Evolutionary conservation across 2,888 invertebrate genomes (phyloP), one percentile per base, ranked within the genome.

Genomic region (Noctua fimbriata): DNA sequence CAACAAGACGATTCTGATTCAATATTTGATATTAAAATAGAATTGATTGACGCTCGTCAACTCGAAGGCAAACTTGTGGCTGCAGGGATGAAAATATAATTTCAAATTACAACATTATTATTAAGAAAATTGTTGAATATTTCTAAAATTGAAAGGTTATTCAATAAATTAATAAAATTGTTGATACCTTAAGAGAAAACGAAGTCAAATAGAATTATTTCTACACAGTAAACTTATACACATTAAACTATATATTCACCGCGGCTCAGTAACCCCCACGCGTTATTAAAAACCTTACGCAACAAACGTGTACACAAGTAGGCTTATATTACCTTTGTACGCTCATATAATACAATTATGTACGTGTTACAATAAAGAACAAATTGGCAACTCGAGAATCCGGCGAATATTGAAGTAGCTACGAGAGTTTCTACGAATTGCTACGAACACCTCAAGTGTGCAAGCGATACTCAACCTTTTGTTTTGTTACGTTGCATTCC

Each of bases 21-120:
- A 87, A 88, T 87, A 89, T 89, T 89, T 88, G 86, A 65, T 76
- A 83, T 81, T 86, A 78, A 76, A 87, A 88, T 79, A 73, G 71
- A 86, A 81, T 84, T 83, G 83, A 87, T 88, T 88, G 84, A 78
- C 82, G 81, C 66, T 87, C 76, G 71, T 82, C 76, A 83, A 86
- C 55, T 69, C 63, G 44, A 63, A 79, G 69, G 73, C 71, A 70
- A 84, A 87, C 55, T 84, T 73, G 69, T 67, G 28, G 28, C 21
- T 67, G 67, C 76, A 67, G 73, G 65, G 21, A 78, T 63, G 69
- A 44, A 44, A 9, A 73, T 71, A 52, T 66, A 69, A 78, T 82
- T 65, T 74, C 7, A 72, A 81, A 77, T 76, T 47, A 69, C 16
- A 36, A 76, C 7, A 10, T 12, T 66, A 47, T 28, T 52, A 73